A percentile compares a stretch with the other conserved stretches of the same genome.
These are phyloP conservation scores for Brachionichthys hirsutus DNA, from an alignment of 2,113 vertebrate genomes.

Conservation along the genomic window DNA sequence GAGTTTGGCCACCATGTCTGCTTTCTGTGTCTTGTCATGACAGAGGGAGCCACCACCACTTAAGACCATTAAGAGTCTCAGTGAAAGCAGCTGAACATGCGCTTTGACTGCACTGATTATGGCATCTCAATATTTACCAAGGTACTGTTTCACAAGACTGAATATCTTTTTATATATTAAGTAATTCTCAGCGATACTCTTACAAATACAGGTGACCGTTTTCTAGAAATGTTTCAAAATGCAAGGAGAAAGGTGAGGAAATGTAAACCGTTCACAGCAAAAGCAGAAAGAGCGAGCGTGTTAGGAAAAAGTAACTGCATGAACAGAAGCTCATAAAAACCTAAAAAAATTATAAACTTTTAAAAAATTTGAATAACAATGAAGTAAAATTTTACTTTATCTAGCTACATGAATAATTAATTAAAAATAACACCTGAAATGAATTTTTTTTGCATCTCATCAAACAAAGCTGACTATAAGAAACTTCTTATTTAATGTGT, in stretches of 20 bases:
- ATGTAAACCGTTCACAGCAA: background rate
- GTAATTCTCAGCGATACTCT: slow-evolving; percentile 6
- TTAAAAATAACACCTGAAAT: no score
- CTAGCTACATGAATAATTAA: no score
- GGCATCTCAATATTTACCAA: slow-evolving; percentile 15
- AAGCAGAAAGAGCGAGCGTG: background rate
- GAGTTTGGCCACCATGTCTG: slow-evolving; percentile 25
- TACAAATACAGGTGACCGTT: background rate
- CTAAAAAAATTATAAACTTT: no score
- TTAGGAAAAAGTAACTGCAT: no score
- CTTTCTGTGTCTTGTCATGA: slow-evolving; percentile 28
- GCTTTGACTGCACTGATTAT: slow-evolving; percentile 16
- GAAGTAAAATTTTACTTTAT: no score
- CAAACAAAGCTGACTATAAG: no score
- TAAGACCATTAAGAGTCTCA: background rate
- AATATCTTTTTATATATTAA: slow-evolving; percentile 11
- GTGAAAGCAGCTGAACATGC: slow-evolving; percentile 6
- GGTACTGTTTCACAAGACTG: background rate
- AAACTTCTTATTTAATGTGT: no score
- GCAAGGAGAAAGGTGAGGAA: background rate
- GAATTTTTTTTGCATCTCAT: no score
- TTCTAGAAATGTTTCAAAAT: slow-evolving; percentile 1
- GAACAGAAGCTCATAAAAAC: no score
- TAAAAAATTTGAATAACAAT: no score
- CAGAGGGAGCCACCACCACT: slow-evolving; percentile 28